phyloP scores from a whole-genome alignment of 2,113 vertebrate genomes.

The Paracanthobrama guichenoti region DNA sequence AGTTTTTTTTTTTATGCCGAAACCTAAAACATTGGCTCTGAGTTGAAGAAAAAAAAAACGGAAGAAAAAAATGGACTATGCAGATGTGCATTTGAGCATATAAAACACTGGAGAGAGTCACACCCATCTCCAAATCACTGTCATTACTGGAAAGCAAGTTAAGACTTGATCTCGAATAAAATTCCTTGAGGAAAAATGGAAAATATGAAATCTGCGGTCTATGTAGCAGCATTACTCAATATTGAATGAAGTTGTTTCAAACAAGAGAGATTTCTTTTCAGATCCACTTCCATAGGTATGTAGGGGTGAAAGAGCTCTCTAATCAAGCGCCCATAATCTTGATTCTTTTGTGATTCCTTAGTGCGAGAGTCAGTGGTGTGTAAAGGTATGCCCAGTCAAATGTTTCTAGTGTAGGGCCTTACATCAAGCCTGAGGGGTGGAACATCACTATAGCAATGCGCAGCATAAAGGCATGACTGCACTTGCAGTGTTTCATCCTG shows the following conservation, averaged over 20 bases:
- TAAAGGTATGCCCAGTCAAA: conserved; percentile 24
- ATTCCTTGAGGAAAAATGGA: conserved; percentile 7
- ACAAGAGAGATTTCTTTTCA: neutral
- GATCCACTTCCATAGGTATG: neutral
- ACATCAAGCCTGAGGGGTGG: conserved; percentile 16
- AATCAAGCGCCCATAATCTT: neutral
- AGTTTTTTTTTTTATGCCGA: neutral
- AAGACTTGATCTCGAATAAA: conserved; percentile 35
- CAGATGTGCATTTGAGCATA: neutral
- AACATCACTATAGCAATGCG: neutral
- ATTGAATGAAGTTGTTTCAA: neutral
- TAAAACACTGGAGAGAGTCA: neutral
- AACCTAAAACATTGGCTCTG: neutral
- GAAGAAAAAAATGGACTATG: neutral
- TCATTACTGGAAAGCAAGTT: conserved; percentile 34
- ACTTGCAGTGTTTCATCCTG: conserved; percentile 34
- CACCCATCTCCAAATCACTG: conserved; percentile 11
- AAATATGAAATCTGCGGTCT: neutral
- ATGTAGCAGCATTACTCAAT: neutral
- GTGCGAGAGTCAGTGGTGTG: conserved; percentile 11
- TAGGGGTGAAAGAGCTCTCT: neutral
- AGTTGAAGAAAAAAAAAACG: neutral
- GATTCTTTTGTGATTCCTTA: neutral
- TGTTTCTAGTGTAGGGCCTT: neutral
- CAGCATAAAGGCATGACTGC: conserved; percentile 43